These are phyloP conservation scores for Lithophane leautieri DNA, from an alignment of 2,888 invertebrate genomes.

Conservation along the genomic window DNA sequence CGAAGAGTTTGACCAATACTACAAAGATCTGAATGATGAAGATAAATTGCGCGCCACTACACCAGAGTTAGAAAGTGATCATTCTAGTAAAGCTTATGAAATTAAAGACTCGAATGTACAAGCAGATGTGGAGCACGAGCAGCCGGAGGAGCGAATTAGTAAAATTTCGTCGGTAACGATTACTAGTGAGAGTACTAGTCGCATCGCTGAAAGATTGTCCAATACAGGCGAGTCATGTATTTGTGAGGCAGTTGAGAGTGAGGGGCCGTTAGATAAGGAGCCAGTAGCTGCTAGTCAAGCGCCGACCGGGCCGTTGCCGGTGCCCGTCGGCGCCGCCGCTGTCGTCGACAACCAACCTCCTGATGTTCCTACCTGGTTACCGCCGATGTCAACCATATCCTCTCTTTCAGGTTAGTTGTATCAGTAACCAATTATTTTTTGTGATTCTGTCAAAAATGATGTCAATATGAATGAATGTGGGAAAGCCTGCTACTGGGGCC, in stretches of 20 bases:
- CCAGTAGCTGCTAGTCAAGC: constrained; percentile 53
- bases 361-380: constrained; percentile 66
- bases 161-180: constrained; percentile 51
- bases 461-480: background rate
- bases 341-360: constrained; percentile 62
- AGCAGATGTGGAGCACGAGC: constrained; percentile 27
- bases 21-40: constrained; percentile 77
- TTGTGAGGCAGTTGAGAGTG: constrained; percentile 41
- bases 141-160: constrained; percentile 34
- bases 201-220: constrained; percentile 14
- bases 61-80: constrained; percentile 58
- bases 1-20: constrained; percentile 86
- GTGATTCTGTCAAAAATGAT: background rate
- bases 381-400: constrained; percentile 60
- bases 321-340: constrained; percentile 80
- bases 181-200: constrained; percentile 32
- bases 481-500: background rate
- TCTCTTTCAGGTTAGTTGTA: constrained; percentile 67
- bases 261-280: constrained; percentile 38
- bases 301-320: constrained; percentile 80
- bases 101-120: constrained; percentile 63
- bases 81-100: constrained; percentile 56
- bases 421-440: background rate
- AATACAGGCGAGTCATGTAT: constrained; percentile 27
- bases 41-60: constrained; percentile 66